phyloP scores from a whole-genome alignment of 1,140 invertebrate genomes.

The Planococcus citri region DNA sequence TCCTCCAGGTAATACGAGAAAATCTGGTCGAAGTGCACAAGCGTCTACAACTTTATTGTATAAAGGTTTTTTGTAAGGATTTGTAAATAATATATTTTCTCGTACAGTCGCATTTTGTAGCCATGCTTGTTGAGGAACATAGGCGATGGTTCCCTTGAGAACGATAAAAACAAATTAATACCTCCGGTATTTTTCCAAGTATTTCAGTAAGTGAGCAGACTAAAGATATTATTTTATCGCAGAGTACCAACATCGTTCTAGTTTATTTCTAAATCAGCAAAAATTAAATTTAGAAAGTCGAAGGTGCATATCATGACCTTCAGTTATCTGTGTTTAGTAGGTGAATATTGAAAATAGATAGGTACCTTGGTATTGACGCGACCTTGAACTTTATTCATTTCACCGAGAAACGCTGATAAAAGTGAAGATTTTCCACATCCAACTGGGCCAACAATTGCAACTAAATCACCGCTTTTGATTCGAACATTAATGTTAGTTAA shows the following conservation, averaged over 20 bases:
- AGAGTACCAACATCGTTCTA: too few species aligned
- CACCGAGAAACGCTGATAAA: slow-evolving; percentile 71
- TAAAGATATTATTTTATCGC: too few species aligned
- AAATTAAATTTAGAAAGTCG: too few species aligned
- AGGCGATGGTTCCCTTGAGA: slow-evolving; percentile 59
- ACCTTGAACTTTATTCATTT: slow-evolving; percentile 71
- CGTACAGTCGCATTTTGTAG: slow-evolving; percentile 80
- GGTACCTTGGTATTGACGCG: slow-evolving; percentile 55
- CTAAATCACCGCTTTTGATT: slow-evolving; percentile 43
- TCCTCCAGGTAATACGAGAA: slow-evolving; percentile 74
- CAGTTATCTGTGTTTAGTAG: too few species aligned
- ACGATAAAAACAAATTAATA: slow-evolving; percentile 24
- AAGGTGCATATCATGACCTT: too few species aligned
- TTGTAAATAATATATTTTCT: slow-evolving; percentile 76
- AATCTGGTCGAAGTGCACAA: slow-evolving; percentile 70
- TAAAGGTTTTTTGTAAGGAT: slow-evolving; percentile 48
- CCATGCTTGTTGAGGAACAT: slow-evolving; percentile 87
- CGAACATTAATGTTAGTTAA: slow-evolving; percentile 60
- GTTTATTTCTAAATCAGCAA: too few species aligned
- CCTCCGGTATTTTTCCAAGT: too few species aligned
- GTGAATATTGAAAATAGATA: not conserved
- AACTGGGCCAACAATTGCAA: slow-evolving; percentile 18
- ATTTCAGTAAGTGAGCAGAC: too few species aligned
- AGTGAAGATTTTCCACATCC: slow-evolving; percentile 48
- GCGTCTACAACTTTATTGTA: slow-evolving; percentile 73